These are phyloP conservation scores for Paratrypauchen microcephalus DNA, from an alignment of 2,797 vertebrate species.

Conservation along the genomic window DNA sequence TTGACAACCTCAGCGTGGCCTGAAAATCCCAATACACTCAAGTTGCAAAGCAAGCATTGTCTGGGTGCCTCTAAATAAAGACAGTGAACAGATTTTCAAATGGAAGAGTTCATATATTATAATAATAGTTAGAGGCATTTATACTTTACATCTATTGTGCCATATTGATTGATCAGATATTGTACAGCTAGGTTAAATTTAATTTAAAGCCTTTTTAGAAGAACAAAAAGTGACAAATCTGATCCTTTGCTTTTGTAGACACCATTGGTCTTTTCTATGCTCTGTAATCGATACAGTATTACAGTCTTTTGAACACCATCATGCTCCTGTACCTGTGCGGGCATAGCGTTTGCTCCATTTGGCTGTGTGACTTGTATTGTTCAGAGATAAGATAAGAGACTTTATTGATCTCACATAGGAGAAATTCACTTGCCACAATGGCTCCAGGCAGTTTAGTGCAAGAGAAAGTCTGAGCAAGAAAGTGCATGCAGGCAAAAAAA, in stretches of 20 bases:
- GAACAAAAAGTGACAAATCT: background rate
- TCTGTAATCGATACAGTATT: slow-evolving; percentile 14
- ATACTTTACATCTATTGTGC: background rate
- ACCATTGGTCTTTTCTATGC: background rate
- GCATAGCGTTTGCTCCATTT: background rate
- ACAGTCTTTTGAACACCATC: slow-evolving; percentile 3
- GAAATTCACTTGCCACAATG: no score
- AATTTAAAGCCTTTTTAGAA: background rate
- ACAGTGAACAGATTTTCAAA: background rate
- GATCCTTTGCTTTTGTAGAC: background rate
- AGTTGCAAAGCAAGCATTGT: slow-evolving; percentile 3
- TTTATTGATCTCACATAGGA: no score
- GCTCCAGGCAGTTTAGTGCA: no score
- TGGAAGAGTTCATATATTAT: background rate
- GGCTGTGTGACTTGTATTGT: background rate
- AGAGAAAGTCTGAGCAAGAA: no score
- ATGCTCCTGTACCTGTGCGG: background rate
- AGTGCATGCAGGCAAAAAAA: no score
- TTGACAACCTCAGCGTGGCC: slow-evolving; percentile 26
- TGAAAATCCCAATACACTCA: slow-evolving; percentile 26
- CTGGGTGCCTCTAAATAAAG: background rate
- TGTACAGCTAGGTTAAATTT: background rate
- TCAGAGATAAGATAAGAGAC: no score
- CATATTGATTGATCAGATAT: background rate
- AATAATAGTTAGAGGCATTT: background rate